Evolutionary conservation across 2,888 invertebrate species (phyloP).

Genomic region (Argyra leucocephala): DNA sequence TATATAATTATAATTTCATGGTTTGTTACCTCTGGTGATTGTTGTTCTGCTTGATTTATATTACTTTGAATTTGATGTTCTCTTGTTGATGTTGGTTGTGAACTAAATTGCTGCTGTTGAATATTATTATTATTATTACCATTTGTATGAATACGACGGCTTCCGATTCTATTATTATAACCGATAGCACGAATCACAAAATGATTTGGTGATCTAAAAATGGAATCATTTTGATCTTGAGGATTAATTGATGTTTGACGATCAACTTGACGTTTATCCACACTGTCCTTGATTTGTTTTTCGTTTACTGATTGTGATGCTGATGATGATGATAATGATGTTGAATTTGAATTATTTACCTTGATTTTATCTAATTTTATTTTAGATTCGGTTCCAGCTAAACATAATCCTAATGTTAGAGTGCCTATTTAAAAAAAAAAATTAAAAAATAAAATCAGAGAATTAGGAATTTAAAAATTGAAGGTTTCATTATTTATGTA

Average conservation of each 20-base stretch:
- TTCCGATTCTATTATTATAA: neutral
- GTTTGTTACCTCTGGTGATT: neutral
- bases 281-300: neutral
- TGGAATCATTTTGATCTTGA: neutral
- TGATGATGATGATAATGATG: neutral
- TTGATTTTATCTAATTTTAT: neutral
- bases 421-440: neutral
- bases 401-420: neutral
- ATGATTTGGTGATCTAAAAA: constrained; percentile 6
- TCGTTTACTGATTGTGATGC: neutral
- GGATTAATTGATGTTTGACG: constrained; percentile 7
- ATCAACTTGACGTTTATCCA: constrained; percentile 7
- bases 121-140: neutral
- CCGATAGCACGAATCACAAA: constrained; percentile 8
- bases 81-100: neutral
- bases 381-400: neutral
- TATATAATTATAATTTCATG: neutral
- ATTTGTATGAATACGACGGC: neutral
- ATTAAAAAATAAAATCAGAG: too few species aligned
- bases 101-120: neutral
- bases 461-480: too few species aligned
- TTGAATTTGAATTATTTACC: neutral
- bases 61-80: neutral
- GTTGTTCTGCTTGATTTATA: neutral
- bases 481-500: too few species aligned